Conservation (phyloP, 2,888 invertebrate genomes). For the Tiliacea citrago region DNA sequence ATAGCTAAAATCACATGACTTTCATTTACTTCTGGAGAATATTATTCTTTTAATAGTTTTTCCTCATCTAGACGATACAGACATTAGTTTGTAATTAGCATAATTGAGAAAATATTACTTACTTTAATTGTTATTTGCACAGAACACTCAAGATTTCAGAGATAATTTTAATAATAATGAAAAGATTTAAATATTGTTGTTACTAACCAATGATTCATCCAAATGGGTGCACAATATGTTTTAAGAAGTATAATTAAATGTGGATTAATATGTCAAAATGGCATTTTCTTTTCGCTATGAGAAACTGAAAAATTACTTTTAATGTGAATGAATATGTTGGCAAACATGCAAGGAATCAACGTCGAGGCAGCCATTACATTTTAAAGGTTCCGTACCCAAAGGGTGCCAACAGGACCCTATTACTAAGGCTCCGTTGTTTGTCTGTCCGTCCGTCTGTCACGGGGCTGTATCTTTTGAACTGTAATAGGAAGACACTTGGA, state of each 20-base stretch:
- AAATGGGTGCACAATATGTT: neutral
- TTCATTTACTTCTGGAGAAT: neutral
- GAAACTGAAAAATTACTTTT: neutral
- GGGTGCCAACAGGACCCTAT: too few species aligned
- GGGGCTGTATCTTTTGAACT: too few species aligned
- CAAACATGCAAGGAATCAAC: neutral
- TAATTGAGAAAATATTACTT: constrained; percentile 26
- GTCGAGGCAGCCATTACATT: neutral
- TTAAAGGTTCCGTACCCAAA: too few species aligned
- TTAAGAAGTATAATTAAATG: neutral
- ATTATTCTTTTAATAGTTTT: constrained; percentile 23
- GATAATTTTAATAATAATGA: neutral
- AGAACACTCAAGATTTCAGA: neutral
- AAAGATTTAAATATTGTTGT: constrained; percentile 8
- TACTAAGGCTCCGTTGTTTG: too few species aligned
- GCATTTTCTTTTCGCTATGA: neutral
- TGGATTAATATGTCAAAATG: constrained; percentile 1
- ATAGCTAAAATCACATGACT: constrained; percentile 39
- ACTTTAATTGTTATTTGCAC: constrained; percentile 23
- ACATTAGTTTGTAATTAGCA: constrained; percentile 13
- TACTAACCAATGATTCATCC: neutral
- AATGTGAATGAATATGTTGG: neutral
- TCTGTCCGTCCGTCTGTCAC: too few species aligned
- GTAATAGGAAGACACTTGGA: too few species aligned
- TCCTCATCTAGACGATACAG: constrained; percentile 29